phyloP scores from a whole-genome alignment of 2,113 vertebrate genomes.

The Oriolus oriolus region DNA sequence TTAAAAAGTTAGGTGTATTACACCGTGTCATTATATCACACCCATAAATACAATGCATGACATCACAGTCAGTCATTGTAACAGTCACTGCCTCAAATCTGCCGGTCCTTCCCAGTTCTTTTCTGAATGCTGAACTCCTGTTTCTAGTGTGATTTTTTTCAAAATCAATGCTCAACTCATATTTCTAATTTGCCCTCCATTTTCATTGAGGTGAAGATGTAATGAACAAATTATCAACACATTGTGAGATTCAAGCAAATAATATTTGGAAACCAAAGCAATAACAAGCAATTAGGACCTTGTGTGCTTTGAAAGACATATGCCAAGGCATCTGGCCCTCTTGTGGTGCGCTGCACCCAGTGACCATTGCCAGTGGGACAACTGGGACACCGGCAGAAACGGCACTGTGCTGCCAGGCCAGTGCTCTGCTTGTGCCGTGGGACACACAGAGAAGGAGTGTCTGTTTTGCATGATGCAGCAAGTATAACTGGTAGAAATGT shows the following conservation, averaged over 20 bases:
- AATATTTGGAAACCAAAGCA: not conserved
- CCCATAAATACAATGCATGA: no score
- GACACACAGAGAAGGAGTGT: no score
- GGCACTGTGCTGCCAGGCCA: accelerated
- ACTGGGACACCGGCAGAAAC: accelerated
- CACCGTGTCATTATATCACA: no score
- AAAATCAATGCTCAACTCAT: not conserved
- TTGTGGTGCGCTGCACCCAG: not conserved
- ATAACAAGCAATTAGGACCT: not conserved
- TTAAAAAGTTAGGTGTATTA: no score
- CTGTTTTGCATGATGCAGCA: not conserved
- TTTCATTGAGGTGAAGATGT: not conserved
- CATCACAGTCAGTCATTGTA: not conserved
- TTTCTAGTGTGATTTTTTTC: not conserved
- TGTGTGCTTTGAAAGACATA: not conserved
- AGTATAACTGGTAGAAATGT: not conserved
- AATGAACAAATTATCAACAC: not conserved
- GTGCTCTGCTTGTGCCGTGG: not conserved
- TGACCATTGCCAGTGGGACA: accelerated
- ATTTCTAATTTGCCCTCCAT: not conserved
- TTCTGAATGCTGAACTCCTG: not conserved
- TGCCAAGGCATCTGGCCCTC: not conserved
- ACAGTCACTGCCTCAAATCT: no score
- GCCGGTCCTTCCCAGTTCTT: not conserved
- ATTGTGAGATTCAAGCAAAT: not conserved